Conservation (phyloP, 2,797 vertebrate species). For the Perodicticus potto region DNA sequence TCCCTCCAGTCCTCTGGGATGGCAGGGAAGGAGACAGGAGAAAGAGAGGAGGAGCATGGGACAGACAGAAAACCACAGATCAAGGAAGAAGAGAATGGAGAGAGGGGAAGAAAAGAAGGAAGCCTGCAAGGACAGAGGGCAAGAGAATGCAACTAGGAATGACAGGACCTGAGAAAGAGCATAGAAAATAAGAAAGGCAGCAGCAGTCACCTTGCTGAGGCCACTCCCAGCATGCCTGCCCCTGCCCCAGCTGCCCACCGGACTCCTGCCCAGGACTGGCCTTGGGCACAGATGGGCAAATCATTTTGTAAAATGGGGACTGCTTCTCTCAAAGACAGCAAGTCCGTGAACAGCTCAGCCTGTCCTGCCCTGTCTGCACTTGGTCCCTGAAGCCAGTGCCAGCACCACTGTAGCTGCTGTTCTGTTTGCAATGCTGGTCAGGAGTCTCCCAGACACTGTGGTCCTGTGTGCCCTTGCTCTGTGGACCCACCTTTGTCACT, state of each 20-base stretch:
- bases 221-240: neutral
- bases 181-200: neutral
- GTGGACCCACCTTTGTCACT: slow-evolving; percentile 82
- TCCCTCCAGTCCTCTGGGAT: neutral
- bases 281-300: neutral
- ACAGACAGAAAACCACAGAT: neutral
- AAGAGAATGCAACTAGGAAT: neutral
- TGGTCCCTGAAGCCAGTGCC: neutral
- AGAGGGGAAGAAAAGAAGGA: too few relatives aligned
- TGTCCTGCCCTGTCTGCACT: rapidly evolving
- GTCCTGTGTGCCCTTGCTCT: neutral
- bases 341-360: neutral
- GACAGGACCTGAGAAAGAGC: neutral
- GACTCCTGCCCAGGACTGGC: neutral
- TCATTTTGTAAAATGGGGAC: rapidly evolving
- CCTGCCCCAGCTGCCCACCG: neutral
- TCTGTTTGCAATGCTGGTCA: neutral
- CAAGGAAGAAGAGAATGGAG: neutral
- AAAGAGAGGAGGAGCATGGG: too few relatives aligned
- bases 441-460: neutral
- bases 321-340: neutral
- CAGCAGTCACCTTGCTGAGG: neutral
- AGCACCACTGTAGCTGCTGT: neutral
- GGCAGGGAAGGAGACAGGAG: neutral
- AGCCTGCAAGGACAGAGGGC: neutral